Base-by-base conservation (phyloP, 2,888 invertebrate species). In the Drosophila vallismaia region DNA sequence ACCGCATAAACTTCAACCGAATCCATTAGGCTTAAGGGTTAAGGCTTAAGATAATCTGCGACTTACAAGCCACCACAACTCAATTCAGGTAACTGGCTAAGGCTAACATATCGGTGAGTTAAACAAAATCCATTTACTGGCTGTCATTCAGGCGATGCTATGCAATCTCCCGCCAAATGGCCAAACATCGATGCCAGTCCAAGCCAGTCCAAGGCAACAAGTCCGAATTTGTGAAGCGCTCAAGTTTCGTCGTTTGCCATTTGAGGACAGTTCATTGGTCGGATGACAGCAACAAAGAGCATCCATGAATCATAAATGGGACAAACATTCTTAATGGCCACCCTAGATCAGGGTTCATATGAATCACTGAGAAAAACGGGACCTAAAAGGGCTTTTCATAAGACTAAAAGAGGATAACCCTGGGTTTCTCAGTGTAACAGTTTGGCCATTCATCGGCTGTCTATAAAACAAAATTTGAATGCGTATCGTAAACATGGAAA, bases 221-320 rank as follows among this genome's bases (percentile, higher is more conserved):
- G 64, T 64, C 64, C 63, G 31, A 51, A 63, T 51, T 51, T 44
- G 24, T 5, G 44, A 5, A 24, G 10, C 19, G 44, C 44, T 44
- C 44, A 24, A 63, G 36, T 40, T 63, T 36, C 64, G 63, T n/a
- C 64, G 63, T n/a, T 36, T 14, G 50, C 14, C 26, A 63, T 63
- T 63, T 63, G 50, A 45, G 33, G 50, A 51, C 63, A 63, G 63
- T 63, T 62, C 63, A 51, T 62, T 63, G 36, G 63, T 45, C 29
- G 63, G 63, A 31, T 51, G 63, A 45, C 63, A 51, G 50, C 63
- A 46, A 63, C 63, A 64, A 63, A 63, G 64, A 63, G 63, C 64
- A 64, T 64, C 38, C 63, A 64, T 52, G 63, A 64, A 64, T 64
- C 63, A 64, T 64, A 64, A 64, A 64, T 46, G 64, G 51, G 38